Evolutionary conservation across 2,113 vertebrate species (phyloP).

Genomic region (Oriolus oriolus): DNA sequence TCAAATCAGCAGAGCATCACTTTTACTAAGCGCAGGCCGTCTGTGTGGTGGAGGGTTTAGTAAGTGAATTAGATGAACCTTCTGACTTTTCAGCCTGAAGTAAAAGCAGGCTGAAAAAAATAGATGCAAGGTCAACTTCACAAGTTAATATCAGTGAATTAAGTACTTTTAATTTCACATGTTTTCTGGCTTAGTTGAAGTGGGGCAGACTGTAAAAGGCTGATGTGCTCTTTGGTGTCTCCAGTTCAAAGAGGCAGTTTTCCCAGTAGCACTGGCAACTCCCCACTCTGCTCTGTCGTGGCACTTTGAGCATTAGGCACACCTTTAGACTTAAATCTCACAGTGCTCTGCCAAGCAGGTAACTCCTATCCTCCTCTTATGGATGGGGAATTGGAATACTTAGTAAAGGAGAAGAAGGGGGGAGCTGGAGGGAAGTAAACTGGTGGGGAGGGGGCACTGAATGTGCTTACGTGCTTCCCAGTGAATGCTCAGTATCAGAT

Average conservation of each 20-base stretch:
- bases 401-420: not conserved
- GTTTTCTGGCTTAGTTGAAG: not conserved
- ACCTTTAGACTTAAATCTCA: not conserved
- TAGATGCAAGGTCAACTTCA: not conserved
- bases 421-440: not conserved
- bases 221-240: not conserved
- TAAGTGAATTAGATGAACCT: not conserved
- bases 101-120: not conserved
- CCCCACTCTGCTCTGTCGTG: not conserved
- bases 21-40: not conserved
- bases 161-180: not conserved
- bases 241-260: not conserved
- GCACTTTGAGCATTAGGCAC: not conserved
- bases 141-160: not conserved
- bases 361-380: not conserved
- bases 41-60: not conserved
- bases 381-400: not conserved
- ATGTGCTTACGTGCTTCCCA: not conserved
- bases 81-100: not conserved
- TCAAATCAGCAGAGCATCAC: not conserved
- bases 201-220: not conserved
- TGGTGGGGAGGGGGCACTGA: accelerated
- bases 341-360: not conserved
- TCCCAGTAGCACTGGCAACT: not conserved
- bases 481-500: not conserved